Conservation (phyloP, 2,888 invertebrate genomes). For the Eristalinus sepulchralis region DNA sequence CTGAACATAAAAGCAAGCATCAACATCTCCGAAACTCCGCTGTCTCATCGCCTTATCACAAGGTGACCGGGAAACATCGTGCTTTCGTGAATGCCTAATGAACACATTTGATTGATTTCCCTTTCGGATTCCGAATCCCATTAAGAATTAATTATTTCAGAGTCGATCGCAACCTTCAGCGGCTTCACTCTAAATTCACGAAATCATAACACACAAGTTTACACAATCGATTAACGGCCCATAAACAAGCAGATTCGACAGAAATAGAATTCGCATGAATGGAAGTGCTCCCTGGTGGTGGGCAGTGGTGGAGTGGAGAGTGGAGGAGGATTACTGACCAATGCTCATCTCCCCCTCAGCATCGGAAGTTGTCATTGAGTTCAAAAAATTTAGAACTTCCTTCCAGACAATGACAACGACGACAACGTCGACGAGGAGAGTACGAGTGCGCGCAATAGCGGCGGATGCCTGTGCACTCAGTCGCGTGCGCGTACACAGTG, state of each 20-base stretch:
- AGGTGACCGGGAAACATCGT: conserved; percentile 7
- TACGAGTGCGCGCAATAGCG: not conserved
- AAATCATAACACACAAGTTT: conserved; percentile 17
- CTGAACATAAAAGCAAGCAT: conserved; percentile 1
- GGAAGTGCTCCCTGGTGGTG: too few species aligned
- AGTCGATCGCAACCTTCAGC: conserved; percentile 7
- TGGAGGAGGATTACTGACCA: conserved; percentile 22
- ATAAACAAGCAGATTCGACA: conserved; percentile 10
- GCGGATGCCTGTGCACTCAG: not conserved
- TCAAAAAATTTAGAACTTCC: not conserved
- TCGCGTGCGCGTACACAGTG: conserved; percentile 7
- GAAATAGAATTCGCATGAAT: conserved; percentile 24
- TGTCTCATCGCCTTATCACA: conserved; percentile 9
- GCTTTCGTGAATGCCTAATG: not conserved
- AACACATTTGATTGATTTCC: not conserved
- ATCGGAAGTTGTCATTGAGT: not conserved
- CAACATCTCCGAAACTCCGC: not conserved
- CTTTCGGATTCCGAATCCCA: not conserved
- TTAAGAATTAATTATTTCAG: conserved; percentile 3
- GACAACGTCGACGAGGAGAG: conserved; percentile 24
- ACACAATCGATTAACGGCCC: conserved; percentile 24
- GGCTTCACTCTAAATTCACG: not conserved
- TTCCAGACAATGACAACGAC: not conserved
- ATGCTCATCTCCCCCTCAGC: not conserved
- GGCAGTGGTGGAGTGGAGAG: not conserved